Conservation (phyloP, 1,140 invertebrate species). For the Drosophila nebulosa region DNA sequence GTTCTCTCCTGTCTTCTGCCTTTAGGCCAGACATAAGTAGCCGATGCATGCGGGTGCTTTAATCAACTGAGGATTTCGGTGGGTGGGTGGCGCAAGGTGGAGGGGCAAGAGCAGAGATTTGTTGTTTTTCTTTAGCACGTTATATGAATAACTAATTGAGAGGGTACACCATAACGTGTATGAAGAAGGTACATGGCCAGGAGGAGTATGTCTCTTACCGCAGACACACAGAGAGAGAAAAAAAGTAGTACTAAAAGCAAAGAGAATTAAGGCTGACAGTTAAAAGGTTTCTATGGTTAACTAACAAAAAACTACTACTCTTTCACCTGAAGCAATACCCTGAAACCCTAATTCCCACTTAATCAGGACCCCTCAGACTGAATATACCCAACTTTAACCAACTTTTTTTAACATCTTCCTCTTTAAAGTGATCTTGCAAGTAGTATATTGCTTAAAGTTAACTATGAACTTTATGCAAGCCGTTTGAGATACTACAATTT, state of each 20-base stretch:
- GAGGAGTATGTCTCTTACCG: constrained; percentile 12
- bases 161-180: constrained; percentile 52
- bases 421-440: not conserved
- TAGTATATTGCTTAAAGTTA: not conserved
- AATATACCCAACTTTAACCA: too few relatives aligned
- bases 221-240: constrained; percentile 12
- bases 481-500: not conserved
- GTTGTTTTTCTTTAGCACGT: constrained; percentile 60
- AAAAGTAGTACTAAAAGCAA: not conserved
- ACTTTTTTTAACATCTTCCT: not conserved
- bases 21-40: constrained; percentile 48
- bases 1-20: not conserved
- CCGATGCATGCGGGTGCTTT: constrained; percentile 61
- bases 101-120: constrained; percentile 2
- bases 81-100: not conserved
- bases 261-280: not conserved
- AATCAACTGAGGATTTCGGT: constrained; percentile 37
- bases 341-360: too few relatives aligned
- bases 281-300: not conserved
- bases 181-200: not conserved
- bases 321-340: not conserved
- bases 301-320: not conserved
- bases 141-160: constrained; percentile 75
- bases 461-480: not conserved
- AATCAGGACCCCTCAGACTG: too few relatives aligned